These are phyloP conservation scores for Ochropleura plecta DNA, from an alignment of 2,888 invertebrate species.

Conservation along the genomic window DNA sequence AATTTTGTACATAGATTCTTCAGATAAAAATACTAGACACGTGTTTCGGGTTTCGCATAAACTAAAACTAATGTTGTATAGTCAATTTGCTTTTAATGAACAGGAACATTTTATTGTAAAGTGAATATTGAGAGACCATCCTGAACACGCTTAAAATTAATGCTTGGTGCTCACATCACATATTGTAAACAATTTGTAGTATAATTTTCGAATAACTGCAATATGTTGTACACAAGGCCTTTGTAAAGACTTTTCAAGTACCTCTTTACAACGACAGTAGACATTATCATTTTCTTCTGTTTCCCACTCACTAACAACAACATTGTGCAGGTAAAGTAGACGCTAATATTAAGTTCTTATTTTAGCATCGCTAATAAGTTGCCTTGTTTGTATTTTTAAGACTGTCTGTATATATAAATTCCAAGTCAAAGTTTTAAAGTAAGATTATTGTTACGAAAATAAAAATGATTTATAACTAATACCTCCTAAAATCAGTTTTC, in stretches of 20 bases:
- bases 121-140: conserved; percentile 17
- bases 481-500: not conserved
- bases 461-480: not conserved
- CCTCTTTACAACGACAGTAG: not conserved
- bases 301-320: not conserved
- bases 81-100: not conserved
- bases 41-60: no score
- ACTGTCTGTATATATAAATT: not conserved
- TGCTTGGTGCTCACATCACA: not conserved
- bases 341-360: conserved; percentile 15
- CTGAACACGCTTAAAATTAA: conserved; percentile 4
- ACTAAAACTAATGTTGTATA: no score
- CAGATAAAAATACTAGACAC: no score
- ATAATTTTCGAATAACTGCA: conserved; percentile 14
- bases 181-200: not conserved
- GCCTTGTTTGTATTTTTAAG: conserved; percentile 29
- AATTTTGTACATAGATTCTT: no score
- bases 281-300: conserved; percentile 25
- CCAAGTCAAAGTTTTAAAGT: conserved; percentile 13
- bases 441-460: conserved; percentile 12
- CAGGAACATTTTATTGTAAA: conserved; percentile 1
- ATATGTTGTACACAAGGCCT: not conserved
- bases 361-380: conserved; percentile 9
- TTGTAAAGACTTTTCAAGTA: not conserved
- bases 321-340: conserved; percentile 3